phyloP scores from a whole-genome alignment of 1,140 invertebrate species.

The Globodera ellingtonae region DNA sequence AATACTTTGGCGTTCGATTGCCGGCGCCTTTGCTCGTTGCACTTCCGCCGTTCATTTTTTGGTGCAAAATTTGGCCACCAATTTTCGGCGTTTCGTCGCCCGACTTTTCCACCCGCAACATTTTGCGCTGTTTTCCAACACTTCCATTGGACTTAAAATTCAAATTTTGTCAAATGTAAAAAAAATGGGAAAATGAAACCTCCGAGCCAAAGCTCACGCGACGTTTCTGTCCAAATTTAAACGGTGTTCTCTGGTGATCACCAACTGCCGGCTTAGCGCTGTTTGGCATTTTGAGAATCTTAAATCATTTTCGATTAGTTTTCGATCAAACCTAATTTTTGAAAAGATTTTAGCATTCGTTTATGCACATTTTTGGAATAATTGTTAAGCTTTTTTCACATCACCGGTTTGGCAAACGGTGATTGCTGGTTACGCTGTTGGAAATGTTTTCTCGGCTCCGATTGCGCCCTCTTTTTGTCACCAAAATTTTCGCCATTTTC shows the following conservation, averaged over 20 bases:
- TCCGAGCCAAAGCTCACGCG: background rate
- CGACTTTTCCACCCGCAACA: background rate
- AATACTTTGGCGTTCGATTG: background rate
- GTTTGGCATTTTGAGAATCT: constrained; percentile 1
- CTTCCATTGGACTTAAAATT: background rate
- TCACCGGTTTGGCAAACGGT: no score
- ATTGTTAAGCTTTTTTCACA: background rate
- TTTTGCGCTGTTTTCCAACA: background rate
- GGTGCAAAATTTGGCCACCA: background rate
- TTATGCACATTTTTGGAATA: no score
- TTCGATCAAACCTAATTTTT: background rate
- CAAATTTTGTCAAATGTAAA: background rate
- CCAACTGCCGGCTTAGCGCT: no score
- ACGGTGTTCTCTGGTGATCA: background rate
- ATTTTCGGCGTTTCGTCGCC: background rate
- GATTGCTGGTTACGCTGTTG: background rate
- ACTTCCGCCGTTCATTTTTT: background rate
- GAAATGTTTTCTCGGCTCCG: background rate
- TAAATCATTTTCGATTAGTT: background rate
- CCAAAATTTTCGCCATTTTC: background rate
- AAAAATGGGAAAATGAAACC: background rate
- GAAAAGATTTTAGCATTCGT: no score
- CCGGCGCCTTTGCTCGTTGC: background rate
- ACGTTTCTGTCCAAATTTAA: background rate
- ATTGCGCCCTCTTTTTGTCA: background rate